Evolutionary conservation across 2,113 vertebrate species (phyloP).

Genomic region (Argyrosomus japonicus): DNA sequence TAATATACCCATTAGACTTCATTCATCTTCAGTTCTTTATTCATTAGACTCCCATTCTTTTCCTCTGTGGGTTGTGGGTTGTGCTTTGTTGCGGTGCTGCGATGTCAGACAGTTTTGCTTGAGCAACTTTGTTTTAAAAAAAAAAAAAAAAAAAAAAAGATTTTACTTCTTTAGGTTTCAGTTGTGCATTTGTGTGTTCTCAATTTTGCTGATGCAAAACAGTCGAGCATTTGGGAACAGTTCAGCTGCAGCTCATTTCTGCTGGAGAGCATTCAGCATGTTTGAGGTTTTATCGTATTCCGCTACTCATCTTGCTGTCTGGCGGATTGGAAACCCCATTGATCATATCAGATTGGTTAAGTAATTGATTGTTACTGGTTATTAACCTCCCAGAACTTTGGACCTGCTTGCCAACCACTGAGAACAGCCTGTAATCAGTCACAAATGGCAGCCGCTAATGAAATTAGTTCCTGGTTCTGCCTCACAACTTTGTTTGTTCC

Average conservation of each 20-base stretch:
- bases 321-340: conserved; percentile 75
- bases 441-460: conserved; percentile 86
- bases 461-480: conserved; percentile 87
- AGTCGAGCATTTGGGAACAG: conserved; percentile 6
- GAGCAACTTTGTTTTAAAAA: background rate
- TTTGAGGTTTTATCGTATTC: conserved; percentile 57
- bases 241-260: conserved; percentile 20
- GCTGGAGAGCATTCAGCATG: conserved; percentile 29
- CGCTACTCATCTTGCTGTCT: conserved; percentile 60
- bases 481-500: conserved; percentile 85
- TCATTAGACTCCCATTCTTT: background rate
- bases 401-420: conserved; percentile 70
- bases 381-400: conserved; percentile 86
- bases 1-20: conserved; percentile 23
- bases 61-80: background rate
- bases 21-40: conserved; percentile 23
- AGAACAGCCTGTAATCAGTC: conserved; percentile 85
- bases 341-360: conserved; percentile 83
- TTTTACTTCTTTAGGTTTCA: background rate
- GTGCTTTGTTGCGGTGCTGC: background rate
- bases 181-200: background rate
- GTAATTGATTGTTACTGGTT: conserved; percentile 88
- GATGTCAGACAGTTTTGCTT: background rate
- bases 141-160: background rate
- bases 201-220: conserved; percentile 16